Evolutionary conservation across 2,888 invertebrate species (phyloP).

Genomic region (Scotopteryx bipunctaria): DNA sequence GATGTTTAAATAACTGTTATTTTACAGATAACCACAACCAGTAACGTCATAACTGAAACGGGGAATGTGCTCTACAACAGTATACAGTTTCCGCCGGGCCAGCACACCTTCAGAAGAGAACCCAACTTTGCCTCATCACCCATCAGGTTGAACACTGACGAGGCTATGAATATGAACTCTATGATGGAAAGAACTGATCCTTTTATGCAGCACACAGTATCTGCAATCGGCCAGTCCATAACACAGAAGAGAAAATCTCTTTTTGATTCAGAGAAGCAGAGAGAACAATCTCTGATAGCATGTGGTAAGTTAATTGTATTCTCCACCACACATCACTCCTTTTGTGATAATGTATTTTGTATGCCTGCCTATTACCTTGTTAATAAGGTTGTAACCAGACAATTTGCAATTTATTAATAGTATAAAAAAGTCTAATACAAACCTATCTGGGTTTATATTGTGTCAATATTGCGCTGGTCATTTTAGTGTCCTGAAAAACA

Average conservation of each 20-base stretch:
- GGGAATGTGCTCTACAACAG: conserved; percentile 41
- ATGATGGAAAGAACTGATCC: conserved; percentile 41
- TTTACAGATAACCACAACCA: conserved; percentile 22
- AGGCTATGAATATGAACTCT: conserved; percentile 40
- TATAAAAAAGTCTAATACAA: no score
- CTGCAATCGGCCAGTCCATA: conserved; percentile 47
- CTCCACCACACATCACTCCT: neutral
- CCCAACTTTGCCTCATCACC: conserved; percentile 48
- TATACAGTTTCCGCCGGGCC: conserved; percentile 44
- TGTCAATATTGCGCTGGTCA: no score
- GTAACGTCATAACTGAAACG: conserved; percentile 35
- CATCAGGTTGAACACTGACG: conserved; percentile 33
- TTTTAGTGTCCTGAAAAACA: no score
- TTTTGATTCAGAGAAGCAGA: conserved; percentile 44
- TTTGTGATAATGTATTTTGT: neutral
- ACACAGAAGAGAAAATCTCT: conserved; percentile 59
- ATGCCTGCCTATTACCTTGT: neutral
- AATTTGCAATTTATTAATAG: no score
- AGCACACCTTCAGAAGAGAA: conserved; percentile 44
- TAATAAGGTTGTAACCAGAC: no score
- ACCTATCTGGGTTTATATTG: no score
- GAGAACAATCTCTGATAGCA: conserved; percentile 36
- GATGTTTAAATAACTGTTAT: neutral
- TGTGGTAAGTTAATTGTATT: conserved; percentile 42
- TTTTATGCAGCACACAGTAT: conserved; percentile 48